Conservation (phyloP, 2,888 invertebrate genomes). For the Pandemis corylana region DNA sequence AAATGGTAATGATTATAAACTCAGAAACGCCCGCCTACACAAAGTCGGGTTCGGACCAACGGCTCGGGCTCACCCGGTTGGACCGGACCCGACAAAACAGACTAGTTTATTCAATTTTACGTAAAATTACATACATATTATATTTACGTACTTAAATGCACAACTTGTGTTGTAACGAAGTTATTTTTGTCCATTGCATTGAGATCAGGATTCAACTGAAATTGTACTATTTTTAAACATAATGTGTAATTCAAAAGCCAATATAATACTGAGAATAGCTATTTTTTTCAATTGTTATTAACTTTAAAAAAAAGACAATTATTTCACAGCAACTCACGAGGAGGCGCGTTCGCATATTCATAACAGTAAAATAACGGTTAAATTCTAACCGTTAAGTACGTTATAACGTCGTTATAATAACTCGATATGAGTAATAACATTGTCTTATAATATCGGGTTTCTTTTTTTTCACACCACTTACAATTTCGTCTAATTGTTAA, state of each 20-base stretch:
- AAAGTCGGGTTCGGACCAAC: slow-evolving; percentile 15
- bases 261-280: neutral
- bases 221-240: slow-evolving; percentile 43
- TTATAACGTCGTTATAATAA: neutral
- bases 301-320: neutral
- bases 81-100: slow-evolving; percentile 22
- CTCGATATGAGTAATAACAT: too few species aligned
- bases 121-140: slow-evolving; percentile 24
- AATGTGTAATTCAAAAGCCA: neutral
- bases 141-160: slow-evolving; percentile 42
- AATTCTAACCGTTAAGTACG: neutral
- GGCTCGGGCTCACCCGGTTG: slow-evolving; percentile 2
- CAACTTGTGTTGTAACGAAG: slow-evolving; percentile 39
- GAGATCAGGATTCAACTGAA: slow-evolving; percentile 61
- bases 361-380: neutral
- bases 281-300: neutral
- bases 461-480: too few species aligned
- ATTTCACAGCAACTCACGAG: neutral
- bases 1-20: slow-evolving; percentile 14
- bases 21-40: slow-evolving; percentile 32
- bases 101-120: slow-evolving; percentile 33
- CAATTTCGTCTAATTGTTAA: too few species aligned
- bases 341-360: too few species aligned
- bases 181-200: slow-evolving; percentile 62
- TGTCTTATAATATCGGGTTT: too few species aligned